Percentiles rank a stretch among this genome's conserved stretches.
Conservation (phyloP, 2,888 invertebrate species). For the Pomacea canaliculata region DNA sequence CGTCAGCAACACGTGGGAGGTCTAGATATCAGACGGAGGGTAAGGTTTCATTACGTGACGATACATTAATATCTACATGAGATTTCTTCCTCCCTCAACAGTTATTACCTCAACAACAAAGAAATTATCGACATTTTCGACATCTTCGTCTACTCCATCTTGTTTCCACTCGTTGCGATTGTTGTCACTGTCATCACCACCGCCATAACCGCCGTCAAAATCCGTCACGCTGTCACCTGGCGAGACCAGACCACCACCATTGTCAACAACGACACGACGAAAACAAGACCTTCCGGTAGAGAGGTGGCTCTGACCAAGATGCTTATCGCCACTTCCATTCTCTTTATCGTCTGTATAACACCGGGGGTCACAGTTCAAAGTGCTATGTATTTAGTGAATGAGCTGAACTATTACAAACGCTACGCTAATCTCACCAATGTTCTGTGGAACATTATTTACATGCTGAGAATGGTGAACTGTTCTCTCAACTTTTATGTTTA, state of each 20-base stretch:
- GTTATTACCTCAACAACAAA: not conserved
- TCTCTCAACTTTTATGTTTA: constrained; percentile 12
- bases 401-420: not conserved
- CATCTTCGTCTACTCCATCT: not conserved
- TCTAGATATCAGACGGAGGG: too few species aligned
- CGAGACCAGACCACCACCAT: not conserved
- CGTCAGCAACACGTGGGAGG: too few species aligned
- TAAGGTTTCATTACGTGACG: too few species aligned
- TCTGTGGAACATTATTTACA: not conserved
- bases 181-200: constrained; percentile 1
- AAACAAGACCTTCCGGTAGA: not conserved
- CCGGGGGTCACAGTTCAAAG: constrained; percentile 7
- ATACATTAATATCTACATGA: too few species aligned
- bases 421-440: constrained; percentile 7
- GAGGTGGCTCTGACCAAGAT: constrained; percentile 17
- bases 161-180: not conserved
- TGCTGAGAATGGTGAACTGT: not conserved
- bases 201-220: constrained; percentile 4
- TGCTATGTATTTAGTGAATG: not conserved
- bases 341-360: constrained; percentile 3
- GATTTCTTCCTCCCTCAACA: not conserved
- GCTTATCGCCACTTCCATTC: constrained; percentile 15
- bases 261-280: not conserved
- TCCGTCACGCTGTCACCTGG: constrained; percentile 1
- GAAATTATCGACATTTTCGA: not conserved